These are phyloP conservation scores for Gallinago undulata DNA, from an alignment of 2,113 vertebrate genomes.

Conservation along the genomic window DNA sequence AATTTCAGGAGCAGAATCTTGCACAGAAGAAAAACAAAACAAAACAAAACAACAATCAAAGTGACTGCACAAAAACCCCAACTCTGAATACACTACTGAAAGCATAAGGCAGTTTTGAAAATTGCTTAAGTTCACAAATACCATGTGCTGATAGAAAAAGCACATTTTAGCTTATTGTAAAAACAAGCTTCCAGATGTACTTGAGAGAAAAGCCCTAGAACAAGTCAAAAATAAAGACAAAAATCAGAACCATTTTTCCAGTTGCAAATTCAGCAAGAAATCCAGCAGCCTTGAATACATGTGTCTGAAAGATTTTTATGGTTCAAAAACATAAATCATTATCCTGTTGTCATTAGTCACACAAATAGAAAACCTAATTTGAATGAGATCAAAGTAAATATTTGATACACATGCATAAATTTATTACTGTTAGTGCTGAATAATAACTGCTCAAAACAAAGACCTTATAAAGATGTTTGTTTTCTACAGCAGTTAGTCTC, in stretches of 20 bases:
- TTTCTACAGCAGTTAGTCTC: conserved; percentile 33
- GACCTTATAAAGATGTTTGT: conserved; percentile 38
- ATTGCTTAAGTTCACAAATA: conserved; percentile 42
- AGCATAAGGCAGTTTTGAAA: conserved; percentile 9
- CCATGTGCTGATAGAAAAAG: conserved; percentile 9
- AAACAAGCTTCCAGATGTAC: neutral
- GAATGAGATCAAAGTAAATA: conserved; percentile 55
- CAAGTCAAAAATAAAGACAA: conserved; percentile 14
- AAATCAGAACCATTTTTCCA: conserved; percentile 43
- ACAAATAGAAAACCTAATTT: conserved; percentile 48
- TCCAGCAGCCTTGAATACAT: conserved; percentile 1
- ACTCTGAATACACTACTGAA: conserved; percentile 17
- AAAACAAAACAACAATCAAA: neutral
- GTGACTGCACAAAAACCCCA: neutral
- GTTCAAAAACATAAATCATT: conserved; percentile 40
- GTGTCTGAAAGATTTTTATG: conserved; percentile 33
- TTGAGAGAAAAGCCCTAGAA: conserved; percentile 32
- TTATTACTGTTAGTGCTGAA: conserved; percentile 59
- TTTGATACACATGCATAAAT: conserved; percentile 48
- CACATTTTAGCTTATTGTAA: conserved; percentile 18
- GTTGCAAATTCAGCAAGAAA: conserved; percentile 41
- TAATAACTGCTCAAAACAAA: conserved; percentile 58
- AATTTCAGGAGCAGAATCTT: neutral
- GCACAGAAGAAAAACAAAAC: neutral
- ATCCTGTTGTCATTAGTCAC: conserved; percentile 45